Evolutionary conservation across 1,140 invertebrate genomes (phyloP).

Genomic region (Diploscapter pachys): DNA sequence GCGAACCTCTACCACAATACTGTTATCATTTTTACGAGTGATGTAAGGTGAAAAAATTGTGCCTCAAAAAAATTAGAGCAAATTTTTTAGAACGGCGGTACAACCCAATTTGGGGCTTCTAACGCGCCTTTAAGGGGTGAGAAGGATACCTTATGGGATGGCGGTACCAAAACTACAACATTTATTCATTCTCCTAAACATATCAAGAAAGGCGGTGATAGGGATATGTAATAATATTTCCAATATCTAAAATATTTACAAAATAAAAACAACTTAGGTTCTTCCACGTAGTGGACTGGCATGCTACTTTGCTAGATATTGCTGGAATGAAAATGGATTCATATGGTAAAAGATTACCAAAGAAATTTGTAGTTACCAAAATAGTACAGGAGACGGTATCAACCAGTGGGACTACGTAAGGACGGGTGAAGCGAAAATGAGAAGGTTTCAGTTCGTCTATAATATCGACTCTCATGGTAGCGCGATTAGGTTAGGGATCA

Average conservation of each 20-base stretch:
- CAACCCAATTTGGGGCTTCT: constrained; percentile 60
- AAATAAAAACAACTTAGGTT: constrained; percentile 38
- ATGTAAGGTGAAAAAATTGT: constrained; percentile 48
- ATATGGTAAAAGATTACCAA: constrained; percentile 38
- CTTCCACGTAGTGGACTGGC: constrained; percentile 56
- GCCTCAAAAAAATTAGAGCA: neutral
- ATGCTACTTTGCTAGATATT: constrained; percentile 47
- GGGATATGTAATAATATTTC: constrained; percentile 40
- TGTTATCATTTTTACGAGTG: constrained; percentile 61
- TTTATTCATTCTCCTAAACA: constrained; percentile 48
- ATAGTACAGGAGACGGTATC: constrained; percentile 46
- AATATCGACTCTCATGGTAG: constrained; percentile 48
- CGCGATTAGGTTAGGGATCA: constrained; percentile 38
- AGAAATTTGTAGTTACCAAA: constrained; percentile 2
- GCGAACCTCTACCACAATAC: constrained; percentile 63
- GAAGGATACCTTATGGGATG: constrained; percentile 64
- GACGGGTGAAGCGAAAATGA: constrained; percentile 24
- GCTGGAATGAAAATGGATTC: constrained; percentile 34
- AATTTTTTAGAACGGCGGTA: constrained; percentile 60
- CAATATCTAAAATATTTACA: constrained; percentile 3
- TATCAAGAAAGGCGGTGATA: constrained; percentile 36
- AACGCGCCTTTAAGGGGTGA: constrained; percentile 63
- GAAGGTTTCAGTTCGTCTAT: constrained; percentile 47
- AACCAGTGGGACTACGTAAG: constrained; percentile 52
- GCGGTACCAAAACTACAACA: constrained; percentile 59